Evolutionary conservation across 1,140 invertebrate species (phyloP).

Genomic region (Drosophila serrata): DNA sequence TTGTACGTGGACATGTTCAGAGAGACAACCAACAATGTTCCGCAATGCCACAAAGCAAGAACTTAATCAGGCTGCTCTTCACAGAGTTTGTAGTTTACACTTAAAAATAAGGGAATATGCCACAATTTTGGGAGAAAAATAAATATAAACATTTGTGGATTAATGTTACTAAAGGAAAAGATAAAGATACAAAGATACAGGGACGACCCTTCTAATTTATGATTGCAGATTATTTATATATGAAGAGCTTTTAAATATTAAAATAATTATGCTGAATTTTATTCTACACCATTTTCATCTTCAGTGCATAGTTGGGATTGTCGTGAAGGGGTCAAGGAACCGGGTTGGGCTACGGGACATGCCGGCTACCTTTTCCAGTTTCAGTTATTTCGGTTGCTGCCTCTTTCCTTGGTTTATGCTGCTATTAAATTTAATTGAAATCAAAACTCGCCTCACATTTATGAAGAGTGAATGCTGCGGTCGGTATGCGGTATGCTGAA

Average conservation of each 20-base stretch:
- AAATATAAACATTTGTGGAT: neutral
- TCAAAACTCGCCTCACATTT: slow-evolving; percentile 66
- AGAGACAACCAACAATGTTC: slow-evolving; percentile 54
- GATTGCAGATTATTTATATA: too few relatives aligned
- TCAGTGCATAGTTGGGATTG: slow-evolving; percentile 1
- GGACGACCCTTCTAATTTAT: neutral
- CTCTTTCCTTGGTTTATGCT: slow-evolving; percentile 62
- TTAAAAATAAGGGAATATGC: neutral
- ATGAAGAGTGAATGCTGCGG: slow-evolving; percentile 50
- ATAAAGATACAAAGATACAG: neutral
- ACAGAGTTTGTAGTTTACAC: slow-evolving; percentile 11
- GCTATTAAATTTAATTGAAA: slow-evolving; percentile 84
- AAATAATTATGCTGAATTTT: neutral
- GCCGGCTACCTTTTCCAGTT: slow-evolving; percentile 40
- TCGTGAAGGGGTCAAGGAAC: slow-evolving; percentile 72
- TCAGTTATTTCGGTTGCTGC: slow-evolving; percentile 36
- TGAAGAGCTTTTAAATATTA: neutral
- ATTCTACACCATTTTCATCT: neutral
- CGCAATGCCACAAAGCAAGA: slow-evolving; percentile 56
- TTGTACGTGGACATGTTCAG: slow-evolving; percentile 31
- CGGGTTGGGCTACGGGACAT: slow-evolving; percentile 32
- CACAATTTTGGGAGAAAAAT: neutral
- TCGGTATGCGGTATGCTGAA: slow-evolving; percentile 11
- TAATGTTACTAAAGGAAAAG: neutral
- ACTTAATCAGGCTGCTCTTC: slow-evolving; percentile 72